Evolutionary conservation across 2,113 vertebrate species (phyloP), one percentile per base, ranked within the genome.

Genomic region (Pyrgilauda ruficollis): DNA sequence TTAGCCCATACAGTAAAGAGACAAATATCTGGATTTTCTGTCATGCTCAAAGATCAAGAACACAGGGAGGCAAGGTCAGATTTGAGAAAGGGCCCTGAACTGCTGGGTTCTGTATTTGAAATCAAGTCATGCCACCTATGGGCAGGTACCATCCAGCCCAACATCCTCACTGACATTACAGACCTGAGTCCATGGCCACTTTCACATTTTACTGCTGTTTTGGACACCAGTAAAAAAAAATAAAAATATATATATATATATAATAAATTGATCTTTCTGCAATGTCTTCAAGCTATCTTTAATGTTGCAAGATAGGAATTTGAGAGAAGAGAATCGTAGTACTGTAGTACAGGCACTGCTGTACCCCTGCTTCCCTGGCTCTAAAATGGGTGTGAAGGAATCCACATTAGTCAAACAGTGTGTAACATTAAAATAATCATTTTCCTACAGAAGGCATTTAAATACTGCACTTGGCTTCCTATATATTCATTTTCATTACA

Each of bases 71-170:
- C 52, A 70, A 76, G 49, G 50, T 53, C 39, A 67, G 43, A 59
- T 26, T 21, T 68, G 52, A 47, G 52, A 62, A 63, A 35, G 44
- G 50, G 63, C 27, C 15, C 17, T 0, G 0, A 66, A 20, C 30
- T 64, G 62, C 74, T 37, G 49, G 23, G 49, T 26, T 87, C 68
- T 78, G 41, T 52, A 58, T 87, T 43, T 52, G 67, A 61, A 90
- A 84, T 81, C 68, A 84, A 75, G 86, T 44, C 86, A 88, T 92
- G 85, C 90, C 95, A 96, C 72, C 94, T 90, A 77, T 43, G 94
- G 95, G 95, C 80, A 85, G 86, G 52, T 52, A 63, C 27, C 80
- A 75, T 10, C 58, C 50, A 66, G 50, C 56, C n/a, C 3, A 52
- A 15, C 35, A 20, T 26, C 49, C 64, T 49, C 61, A 16, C 55